These are phyloP conservation scores for Periphyllus acericola DNA, from an alignment of 2,888 invertebrate genomes.

Conservation along the genomic window DNA sequence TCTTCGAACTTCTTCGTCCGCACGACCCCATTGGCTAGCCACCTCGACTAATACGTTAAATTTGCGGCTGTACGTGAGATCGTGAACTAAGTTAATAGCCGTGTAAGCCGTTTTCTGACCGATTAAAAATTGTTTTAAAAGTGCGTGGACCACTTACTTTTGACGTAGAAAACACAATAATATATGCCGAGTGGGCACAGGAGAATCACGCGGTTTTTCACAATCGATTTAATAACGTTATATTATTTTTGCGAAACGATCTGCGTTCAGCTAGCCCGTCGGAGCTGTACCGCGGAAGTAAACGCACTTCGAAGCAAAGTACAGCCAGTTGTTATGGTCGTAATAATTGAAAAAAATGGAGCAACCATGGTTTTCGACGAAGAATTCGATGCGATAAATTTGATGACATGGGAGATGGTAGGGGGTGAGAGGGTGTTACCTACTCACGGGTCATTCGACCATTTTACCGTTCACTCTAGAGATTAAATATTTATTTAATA, in stretches of 20 bases:
- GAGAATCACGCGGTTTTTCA: not conserved
- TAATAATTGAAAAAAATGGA: too few relatives aligned
- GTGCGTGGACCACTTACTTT: not conserved
- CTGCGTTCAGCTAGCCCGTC: too few relatives aligned
- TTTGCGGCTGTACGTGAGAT: not conserved
- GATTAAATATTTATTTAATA: too few relatives aligned
- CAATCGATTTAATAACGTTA: not conserved
- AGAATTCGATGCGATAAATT: too few relatives aligned
- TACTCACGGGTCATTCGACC: too few relatives aligned
- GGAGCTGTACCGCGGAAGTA: too few relatives aligned
- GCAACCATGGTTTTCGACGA: too few relatives aligned
- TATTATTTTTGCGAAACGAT: not conserved
- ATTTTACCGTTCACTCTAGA: too few relatives aligned
- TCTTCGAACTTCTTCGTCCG: not conserved
- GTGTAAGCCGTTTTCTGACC: not conserved
- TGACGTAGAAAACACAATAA: not conserved
- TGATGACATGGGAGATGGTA: too few relatives aligned
- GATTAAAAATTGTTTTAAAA: conserved; percentile 15
- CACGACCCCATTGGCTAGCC: not conserved
- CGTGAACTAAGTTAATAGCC: not conserved
- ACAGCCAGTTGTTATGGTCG: too few relatives aligned
- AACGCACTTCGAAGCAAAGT: too few relatives aligned
- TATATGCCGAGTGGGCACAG: not conserved
- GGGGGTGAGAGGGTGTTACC: too few relatives aligned
- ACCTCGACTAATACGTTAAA: conserved; percentile 2